Conservation (phyloP, 2,888 invertebrate genomes). For the Loripinus fragilis region DNA sequence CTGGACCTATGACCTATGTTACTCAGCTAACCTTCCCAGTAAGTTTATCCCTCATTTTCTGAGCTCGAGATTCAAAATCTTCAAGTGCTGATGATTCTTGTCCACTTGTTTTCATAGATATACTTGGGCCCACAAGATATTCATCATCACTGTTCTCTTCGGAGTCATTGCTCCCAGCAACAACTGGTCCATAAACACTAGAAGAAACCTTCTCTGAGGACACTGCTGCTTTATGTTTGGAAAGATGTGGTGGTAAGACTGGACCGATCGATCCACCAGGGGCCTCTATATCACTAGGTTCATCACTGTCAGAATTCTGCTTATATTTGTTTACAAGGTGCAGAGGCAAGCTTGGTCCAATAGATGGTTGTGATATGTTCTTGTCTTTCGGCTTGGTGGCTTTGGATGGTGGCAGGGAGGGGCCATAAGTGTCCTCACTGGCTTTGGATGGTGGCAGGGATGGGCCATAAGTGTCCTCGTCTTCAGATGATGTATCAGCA, state of each 20-base stretch:
- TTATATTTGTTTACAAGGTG: constrained; percentile 12
- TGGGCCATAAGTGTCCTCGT: constrained; percentile 51
- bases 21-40: constrained; percentile 73
- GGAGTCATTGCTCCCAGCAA: constrained; percentile 26
- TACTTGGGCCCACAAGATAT: constrained; percentile 84
- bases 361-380: constrained; percentile 26
- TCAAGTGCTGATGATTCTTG: constrained; percentile 61
- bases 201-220: neutral
- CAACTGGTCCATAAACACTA: constrained; percentile 8
- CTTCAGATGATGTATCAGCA: constrained; percentile 5
- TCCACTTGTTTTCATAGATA: constrained; percentile 59
- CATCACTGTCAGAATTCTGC: too few species aligned
- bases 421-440: too few species aligned
- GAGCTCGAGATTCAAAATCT: constrained; percentile 85
- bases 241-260: constrained; percentile 52
- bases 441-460: too few species aligned
- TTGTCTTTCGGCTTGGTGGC: neutral
- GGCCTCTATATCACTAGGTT: neutral
- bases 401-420: constrained; percentile 54
- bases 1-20: too few species aligned
- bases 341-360: constrained; percentile 69
- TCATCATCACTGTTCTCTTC: constrained; percentile 83
- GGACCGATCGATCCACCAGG: constrained; percentile 48
- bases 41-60: constrained; percentile 87
- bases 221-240: neutral